A percentile compares a stretch with the other conserved stretches of the same genome.
These are phyloP conservation scores for Tragopan temminckii DNA, from an alignment of 2,797 vertebrate genomes.

Conservation along the genomic window DNA sequence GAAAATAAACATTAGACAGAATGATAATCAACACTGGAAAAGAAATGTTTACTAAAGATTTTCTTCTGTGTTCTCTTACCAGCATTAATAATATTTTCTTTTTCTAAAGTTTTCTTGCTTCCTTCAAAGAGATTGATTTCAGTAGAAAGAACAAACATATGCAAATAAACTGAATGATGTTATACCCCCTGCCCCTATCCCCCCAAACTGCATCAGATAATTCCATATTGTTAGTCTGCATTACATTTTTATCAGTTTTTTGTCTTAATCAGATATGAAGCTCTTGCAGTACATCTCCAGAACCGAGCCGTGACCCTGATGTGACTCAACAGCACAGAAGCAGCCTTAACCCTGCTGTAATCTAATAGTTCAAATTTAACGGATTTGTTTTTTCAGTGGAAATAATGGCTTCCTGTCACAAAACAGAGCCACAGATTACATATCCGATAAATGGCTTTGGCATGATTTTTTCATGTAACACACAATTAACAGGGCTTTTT, in stretches of 20 bases:
- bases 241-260: constrained; percentile 52
- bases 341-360: constrained; percentile 59
- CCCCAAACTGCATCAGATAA: constrained; percentile 57
- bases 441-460: constrained; percentile 56
- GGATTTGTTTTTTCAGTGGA: constrained; percentile 72
- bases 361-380: constrained; percentile 73
- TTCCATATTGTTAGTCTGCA: constrained; percentile 57
- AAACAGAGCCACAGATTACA: constrained; percentile 64
- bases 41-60: constrained; percentile 74
- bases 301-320: neutral
- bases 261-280: constrained; percentile 51
- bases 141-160: constrained; percentile 60
- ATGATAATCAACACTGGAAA: constrained; percentile 75
- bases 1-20: constrained; percentile 81
- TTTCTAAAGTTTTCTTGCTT: constrained; percentile 73
- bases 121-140: constrained; percentile 79
- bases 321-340: constrained; percentile 63
- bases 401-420: constrained; percentile 75
- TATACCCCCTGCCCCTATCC: constrained; percentile 67
- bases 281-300: constrained; percentile 55
- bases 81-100: constrained; percentile 65
- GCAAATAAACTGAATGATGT: constrained; percentile 68
- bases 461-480: constrained; percentile 65
- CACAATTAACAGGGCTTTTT: constrained; percentile 54
- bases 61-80: constrained; percentile 68